Evolutionary conservation across 2,797 vertebrate genomes (phyloP).

Genomic region (Tangara arthus): DNA sequence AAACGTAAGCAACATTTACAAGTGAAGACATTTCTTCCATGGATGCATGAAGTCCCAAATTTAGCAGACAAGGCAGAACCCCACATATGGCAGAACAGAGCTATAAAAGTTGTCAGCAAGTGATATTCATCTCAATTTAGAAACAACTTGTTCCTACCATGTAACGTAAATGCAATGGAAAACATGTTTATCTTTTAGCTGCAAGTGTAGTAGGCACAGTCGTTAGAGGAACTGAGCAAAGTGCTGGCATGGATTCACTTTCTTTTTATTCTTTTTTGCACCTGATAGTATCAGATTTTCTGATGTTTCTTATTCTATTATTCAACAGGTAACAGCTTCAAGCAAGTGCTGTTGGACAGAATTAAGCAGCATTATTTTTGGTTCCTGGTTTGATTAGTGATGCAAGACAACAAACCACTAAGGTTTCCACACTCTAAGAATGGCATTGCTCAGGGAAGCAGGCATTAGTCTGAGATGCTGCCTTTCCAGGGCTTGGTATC

Average conservation of each 20-base stretch:
- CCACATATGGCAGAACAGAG: neutral
- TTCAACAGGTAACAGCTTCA: neutral
- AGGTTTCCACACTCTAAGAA: neutral
- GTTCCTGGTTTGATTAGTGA: neutral
- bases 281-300: neutral
- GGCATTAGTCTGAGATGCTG: neutral
- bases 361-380: neutral
- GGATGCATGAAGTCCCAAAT: neutral
- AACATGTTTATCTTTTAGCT: neutral
- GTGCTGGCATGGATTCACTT: neutral
- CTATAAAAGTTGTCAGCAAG: conserved; percentile 31
- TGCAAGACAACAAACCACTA: neutral
- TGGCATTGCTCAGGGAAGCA: neutral
- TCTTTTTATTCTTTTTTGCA: neutral
- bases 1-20: neutral
- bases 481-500: neutral
- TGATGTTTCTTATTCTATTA: neutral
- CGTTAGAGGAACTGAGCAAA: neutral
- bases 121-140: neutral
- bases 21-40: neutral
- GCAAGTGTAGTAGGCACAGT: neutral
- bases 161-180: neutral
- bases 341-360: neutral
- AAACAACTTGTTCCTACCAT: conserved; percentile 25
- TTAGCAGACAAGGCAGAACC: neutral